Evolutionary conservation across 2,888 invertebrate species (phyloP).

Genomic region (Halocaridina rubra): DNA sequence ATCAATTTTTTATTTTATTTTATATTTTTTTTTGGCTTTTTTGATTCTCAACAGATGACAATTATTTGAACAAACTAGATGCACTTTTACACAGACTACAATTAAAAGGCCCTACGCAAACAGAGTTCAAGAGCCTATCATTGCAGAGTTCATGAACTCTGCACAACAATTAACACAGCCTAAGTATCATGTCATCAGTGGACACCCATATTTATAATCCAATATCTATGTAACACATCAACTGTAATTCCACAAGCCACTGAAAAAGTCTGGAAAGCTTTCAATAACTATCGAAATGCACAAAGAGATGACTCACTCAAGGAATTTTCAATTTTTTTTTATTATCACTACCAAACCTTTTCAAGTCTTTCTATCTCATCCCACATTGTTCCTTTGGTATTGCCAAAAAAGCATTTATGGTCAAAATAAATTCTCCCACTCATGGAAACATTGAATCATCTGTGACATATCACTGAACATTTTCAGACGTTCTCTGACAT

Average conservation of each 20-base stretch:
- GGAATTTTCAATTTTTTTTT: too few species aligned
- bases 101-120: conserved; percentile 29
- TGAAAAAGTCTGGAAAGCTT: conserved; percentile 38
- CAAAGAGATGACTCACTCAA: conserved; percentile 23
- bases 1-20: not conserved
- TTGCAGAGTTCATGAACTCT: conserved; percentile 39
- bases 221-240: conserved; percentile 31
- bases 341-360: too few species aligned
- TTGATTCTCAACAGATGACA: conserved; percentile 48
- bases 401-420: too few species aligned
- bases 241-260: conserved; percentile 36
- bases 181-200: conserved; percentile 54
- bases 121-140: conserved; percentile 19
- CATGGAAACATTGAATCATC: too few species aligned
- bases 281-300: conserved; percentile 21
- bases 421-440: too few species aligned
- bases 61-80: conserved; percentile 43
- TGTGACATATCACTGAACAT: too few species aligned
- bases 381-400: too few species aligned
- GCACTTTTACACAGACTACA: conserved; percentile 42
- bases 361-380: too few species aligned
- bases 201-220: conserved; percentile 28
- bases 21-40: conserved; percentile 4
- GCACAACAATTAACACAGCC: conserved; percentile 52
- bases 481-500: too few species aligned